These are phyloP conservation scores for Gymnothorax reevesii DNA, from an alignment of 2,797 vertebrate genomes.

Conservation along the genomic window DNA sequence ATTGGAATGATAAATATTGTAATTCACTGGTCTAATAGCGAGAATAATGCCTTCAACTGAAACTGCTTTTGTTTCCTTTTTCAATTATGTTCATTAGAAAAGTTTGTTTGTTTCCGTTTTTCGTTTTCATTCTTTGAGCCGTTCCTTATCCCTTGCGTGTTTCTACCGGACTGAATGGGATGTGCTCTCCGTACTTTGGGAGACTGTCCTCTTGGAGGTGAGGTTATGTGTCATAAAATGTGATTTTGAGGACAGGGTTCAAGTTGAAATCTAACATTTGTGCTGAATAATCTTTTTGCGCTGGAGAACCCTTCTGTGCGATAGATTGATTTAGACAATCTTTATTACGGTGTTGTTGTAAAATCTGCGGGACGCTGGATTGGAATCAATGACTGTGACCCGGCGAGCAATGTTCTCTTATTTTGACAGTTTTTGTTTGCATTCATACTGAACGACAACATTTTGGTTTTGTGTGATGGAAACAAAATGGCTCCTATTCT, in stretches of 20 bases:
- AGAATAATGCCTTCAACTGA: too few species aligned
- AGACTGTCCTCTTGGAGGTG: background rate
- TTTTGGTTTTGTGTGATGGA: background rate
- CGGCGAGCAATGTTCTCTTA: background rate
- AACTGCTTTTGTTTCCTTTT: too few species aligned
- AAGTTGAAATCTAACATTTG: background rate
- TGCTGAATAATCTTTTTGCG: background rate
- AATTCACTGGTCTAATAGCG: too few species aligned
- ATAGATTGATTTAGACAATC: background rate
- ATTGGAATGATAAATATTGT: too few species aligned
- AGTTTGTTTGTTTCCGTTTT: too few species aligned
- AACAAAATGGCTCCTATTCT: too few species aligned
- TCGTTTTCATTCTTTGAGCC: too few species aligned
- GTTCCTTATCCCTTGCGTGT: background rate
- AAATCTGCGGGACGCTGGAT: background rate
- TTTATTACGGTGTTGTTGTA: background rate
- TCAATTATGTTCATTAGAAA: too few species aligned
- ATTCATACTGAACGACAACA: background rate
- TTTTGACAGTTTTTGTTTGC: background rate
- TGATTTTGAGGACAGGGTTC: background rate
- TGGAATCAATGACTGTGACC: background rate
- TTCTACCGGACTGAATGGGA: background rate
- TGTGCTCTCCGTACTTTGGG: background rate
- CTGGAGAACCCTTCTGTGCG: background rate
- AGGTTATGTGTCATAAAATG: background rate